Base-by-base conservation (phyloP, 2,113 vertebrate species). In the Rhabdornis inornatus region DNA sequence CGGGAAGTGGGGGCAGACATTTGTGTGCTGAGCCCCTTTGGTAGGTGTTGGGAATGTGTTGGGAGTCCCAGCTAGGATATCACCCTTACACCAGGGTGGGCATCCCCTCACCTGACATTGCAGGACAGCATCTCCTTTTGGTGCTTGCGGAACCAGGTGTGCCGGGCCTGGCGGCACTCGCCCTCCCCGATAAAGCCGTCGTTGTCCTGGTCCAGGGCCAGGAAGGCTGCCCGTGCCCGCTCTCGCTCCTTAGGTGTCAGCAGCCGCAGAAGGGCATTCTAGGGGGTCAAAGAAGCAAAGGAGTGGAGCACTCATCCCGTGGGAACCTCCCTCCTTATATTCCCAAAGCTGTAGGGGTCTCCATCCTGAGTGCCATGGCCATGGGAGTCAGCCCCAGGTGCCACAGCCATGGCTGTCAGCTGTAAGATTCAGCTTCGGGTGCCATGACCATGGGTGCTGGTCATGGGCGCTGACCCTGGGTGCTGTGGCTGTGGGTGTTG, bases 221-320 rank as follows among this genome's bases (percentile, higher is more conserved):
- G 95, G 95, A 99, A 99, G 25, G 98, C 91, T 2, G 92, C 79
- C 9, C 99, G 98, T 0, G 98, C 98, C 27, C 97, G 96, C 90
- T 99, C 98, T 35, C 98, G 96, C 94, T 99, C 99, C 96, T 99
- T 99, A 59, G 97, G 98, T 0, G 98, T 99, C 92, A 99, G 97
- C 88, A 99, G 97, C 66, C 98, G 98, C 93, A 99, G 96, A 86
- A 99, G 87, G 17, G 99, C 99, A 39, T 99, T 99, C 99, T 99
- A 61, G 28, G 13, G 33, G 47, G 76, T 35, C 23, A 40, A 24
- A 71, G 35, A 87, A 50, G 10, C 1, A 3, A 74, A 78, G 6
- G 7, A 30, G 28, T 22, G 35, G 17, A 75, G 42, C 1, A 0
- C 8, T 76, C 6, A 1, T 3, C 3, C 40, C 2, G 0, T 1